Percentiles rank a stretch among this genome's conserved stretches.
Conservation (phyloP, 2,888 invertebrate genomes). For the Hofmannophila pseudospretella region DNA sequence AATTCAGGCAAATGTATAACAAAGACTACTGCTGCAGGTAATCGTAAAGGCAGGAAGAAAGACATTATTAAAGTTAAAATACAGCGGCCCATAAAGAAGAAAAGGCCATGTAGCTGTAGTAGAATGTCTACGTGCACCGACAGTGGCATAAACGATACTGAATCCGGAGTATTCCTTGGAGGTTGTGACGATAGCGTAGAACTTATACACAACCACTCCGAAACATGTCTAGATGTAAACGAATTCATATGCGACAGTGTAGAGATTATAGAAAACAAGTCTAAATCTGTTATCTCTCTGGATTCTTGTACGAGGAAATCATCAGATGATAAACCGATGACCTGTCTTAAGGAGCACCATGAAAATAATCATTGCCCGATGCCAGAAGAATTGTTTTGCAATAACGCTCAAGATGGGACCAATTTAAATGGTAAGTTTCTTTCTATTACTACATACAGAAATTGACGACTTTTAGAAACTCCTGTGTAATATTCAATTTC, state of each 20-base stretch:
- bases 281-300: conserved; percentile 42
- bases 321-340: background rate
- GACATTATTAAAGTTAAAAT: conserved; percentile 67
- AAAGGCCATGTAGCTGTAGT: background rate
- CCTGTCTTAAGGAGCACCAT: background rate
- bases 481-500: too few relatives aligned
- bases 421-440: conserved; percentile 20
- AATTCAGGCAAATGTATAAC: conserved; percentile 19
- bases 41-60: conserved; percentile 37
- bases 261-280: conserved; percentile 39
- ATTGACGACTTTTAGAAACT: too few relatives aligned
- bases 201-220: conserved; percentile 66
- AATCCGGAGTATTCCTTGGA: conserved; percentile 30
- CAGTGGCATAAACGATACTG: conserved; percentile 50
- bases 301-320: conserved; percentile 25
- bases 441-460: too few relatives aligned
- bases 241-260: conserved; percentile 49
- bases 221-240: conserved; percentile 55
- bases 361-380: conserved; percentile 19
- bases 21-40: conserved; percentile 4
- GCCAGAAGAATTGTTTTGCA: conserved; percentile 33
- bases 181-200: conserved; percentile 42
- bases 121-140: conserved; percentile 35
- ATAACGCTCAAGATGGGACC: conserved; percentile 34
- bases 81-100: too few relatives aligned